Evolutionary conservation across 2,113 vertebrate genomes (phyloP).

Genomic region (Isurus oxyrinchus): DNA sequence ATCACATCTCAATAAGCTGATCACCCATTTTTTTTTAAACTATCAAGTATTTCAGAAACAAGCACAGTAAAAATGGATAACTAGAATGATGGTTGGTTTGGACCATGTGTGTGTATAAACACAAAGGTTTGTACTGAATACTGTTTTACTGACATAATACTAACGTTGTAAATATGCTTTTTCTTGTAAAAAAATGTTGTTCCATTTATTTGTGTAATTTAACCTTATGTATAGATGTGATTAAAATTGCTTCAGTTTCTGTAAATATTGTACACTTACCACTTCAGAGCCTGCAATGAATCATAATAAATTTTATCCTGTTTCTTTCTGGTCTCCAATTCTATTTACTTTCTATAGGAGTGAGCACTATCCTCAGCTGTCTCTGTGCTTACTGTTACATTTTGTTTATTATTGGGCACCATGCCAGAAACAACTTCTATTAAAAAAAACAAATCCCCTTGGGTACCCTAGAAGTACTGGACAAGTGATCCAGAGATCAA

Average conservation of each 20-base stretch:
- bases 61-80: no score
- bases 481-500: not conserved
- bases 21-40: not conserved
- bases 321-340: not conserved
- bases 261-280: conserved; percentile 5
- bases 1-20: not conserved
- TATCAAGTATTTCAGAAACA: not conserved
- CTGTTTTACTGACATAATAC: not conserved
- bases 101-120: not conserved
- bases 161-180: not conserved
- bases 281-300: not conserved
- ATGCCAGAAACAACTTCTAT: not conserved
- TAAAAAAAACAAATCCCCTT: not conserved
- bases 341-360: not conserved
- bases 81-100: not conserved
- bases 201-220: not conserved
- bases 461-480: not conserved
- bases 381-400: not conserved
- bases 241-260: not conserved
- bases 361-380: not conserved
- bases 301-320: not conserved
- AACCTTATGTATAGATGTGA: not conserved
- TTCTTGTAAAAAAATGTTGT: not conserved
- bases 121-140: not conserved
- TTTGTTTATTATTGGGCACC: not conserved